Evolutionary conservation across 2,888 invertebrate genomes (phyloP).

Genomic region (Lycaena phlaeas): DNA sequence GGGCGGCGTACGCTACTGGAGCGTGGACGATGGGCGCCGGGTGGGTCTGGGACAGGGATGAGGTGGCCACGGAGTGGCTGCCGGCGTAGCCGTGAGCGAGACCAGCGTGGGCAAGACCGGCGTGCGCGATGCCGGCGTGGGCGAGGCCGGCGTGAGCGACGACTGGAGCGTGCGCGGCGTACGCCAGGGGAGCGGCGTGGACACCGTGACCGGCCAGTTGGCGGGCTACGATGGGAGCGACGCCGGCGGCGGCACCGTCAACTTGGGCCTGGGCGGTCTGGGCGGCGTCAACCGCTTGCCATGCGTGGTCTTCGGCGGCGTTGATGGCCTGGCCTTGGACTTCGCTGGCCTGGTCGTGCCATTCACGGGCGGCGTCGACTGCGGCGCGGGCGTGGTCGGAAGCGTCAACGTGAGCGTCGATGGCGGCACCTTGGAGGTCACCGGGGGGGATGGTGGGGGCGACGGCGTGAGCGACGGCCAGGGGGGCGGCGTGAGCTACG

Average conservation of each 20-base stretch:
- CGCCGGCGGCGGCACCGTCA: slow-evolving; percentile 63
- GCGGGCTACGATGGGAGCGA: slow-evolving; percentile 57
- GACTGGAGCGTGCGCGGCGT: slow-evolving; percentile 12
- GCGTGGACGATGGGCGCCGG: slow-evolving; percentile 44
- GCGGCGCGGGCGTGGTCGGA: slow-evolving; percentile 61
- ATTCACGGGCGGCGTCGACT: slow-evolving; percentile 53
- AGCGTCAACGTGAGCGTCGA: slow-evolving; percentile 61
- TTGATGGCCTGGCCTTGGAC: slow-evolving; percentile 59
- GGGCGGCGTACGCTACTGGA: slow-evolving; percentile 32
- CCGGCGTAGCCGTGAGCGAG: slow-evolving; percentile 30
- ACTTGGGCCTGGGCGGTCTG: slow-evolving; percentile 57
- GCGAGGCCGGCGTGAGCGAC: slow-evolving; percentile 22
- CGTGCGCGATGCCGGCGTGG: slow-evolving; percentile 26
- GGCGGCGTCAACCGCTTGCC: slow-evolving; percentile 60
- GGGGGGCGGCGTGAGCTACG: slow-evolving; percentile 31
- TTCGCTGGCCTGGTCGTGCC: slow-evolving; percentile 61
- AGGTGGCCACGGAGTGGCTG: slow-evolving; percentile 43
- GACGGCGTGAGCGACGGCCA: slow-evolving; percentile 31
- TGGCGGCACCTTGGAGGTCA: slow-evolving; percentile 55
- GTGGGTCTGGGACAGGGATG: slow-evolving; percentile 53
- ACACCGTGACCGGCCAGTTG: slow-evolving; percentile 51
- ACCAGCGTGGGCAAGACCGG: slow-evolving; percentile 34
- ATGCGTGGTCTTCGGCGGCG: slow-evolving; percentile 63
- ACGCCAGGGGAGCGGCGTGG: slow-evolving; percentile 25
- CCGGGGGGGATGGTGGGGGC: slow-evolving; percentile 61